Conservation (phyloP, 2,113 vertebrate genomes). For the Guaruba guarouba region DNA sequence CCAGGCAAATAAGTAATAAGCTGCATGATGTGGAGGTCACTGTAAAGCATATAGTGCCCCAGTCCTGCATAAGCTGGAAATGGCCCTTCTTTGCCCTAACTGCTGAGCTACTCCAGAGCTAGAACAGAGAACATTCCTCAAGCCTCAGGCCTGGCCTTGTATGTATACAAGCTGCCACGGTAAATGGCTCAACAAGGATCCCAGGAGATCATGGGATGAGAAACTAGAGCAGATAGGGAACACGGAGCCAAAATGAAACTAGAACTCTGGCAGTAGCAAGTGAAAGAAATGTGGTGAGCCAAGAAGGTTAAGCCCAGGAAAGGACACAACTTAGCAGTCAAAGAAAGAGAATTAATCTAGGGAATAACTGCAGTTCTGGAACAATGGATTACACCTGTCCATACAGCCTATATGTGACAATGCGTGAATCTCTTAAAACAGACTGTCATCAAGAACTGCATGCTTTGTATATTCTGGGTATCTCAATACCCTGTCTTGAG, state of each 20-base stretch:
- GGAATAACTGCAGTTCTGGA: background rate
- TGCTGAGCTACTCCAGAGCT: background rate
- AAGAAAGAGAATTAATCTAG: background rate
- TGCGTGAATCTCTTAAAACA: background rate
- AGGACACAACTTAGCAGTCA: background rate
- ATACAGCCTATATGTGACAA: background rate
- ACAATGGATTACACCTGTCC: background rate
- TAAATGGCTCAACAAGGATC: background rate
- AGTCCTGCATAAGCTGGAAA: background rate
- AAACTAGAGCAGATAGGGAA: background rate
- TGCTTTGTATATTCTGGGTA: background rate
- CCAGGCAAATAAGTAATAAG: background rate
- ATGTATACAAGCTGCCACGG: background rate
- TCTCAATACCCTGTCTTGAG: background rate
- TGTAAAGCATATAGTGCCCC: background rate
- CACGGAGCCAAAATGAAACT: background rate
- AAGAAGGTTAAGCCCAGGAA: background rate
- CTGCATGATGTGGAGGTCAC: background rate
- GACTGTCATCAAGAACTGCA: background rate
- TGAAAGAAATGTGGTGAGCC: background rate
- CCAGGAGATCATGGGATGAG: background rate
- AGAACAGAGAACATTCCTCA: background rate
- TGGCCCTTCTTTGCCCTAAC: background rate
- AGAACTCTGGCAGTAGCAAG: background rate
- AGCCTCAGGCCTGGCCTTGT: background rate